Conservation (phyloP, 2,797 vertebrate species). For the Helicolenus hilgendorfi region DNA sequence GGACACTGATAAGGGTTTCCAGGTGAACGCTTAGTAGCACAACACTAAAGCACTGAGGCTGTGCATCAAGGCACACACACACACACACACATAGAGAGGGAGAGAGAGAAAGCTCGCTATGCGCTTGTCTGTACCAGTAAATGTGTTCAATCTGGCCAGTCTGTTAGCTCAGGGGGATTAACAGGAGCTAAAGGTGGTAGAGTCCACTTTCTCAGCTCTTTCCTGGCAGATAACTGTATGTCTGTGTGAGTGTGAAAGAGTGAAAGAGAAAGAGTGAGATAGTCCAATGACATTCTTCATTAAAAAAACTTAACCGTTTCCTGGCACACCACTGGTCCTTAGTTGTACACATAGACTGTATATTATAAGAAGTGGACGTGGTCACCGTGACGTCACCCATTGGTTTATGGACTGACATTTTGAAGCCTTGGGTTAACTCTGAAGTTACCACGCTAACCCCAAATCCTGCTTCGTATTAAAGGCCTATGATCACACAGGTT, state of each 20-base stretch:
- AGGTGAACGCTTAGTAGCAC: slow-evolving; percentile 11
- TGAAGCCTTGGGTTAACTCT: too few species aligned
- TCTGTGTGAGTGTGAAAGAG: background rate
- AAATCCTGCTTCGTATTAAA: too few species aligned
- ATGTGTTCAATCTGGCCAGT: slow-evolving; percentile 33
- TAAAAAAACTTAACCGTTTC: background rate
- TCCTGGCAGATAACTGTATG: slow-evolving; percentile 16
- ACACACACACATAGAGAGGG: background rate
- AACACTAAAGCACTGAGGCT: background rate
- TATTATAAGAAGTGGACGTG: too few species aligned
- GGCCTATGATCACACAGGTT: background rate
- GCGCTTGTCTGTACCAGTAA: slow-evolving; percentile 18
- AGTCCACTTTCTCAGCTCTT: slow-evolving; percentile 44
- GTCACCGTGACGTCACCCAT: too few species aligned
- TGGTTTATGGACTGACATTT: too few species aligned
- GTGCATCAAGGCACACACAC: background rate
- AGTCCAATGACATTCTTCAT: background rate
- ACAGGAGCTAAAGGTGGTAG: slow-evolving; percentile 46
- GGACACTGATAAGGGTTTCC: slow-evolving; percentile 17
- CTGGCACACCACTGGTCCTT: background rate
- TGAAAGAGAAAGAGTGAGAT: background rate
- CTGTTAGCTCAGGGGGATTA: slow-evolving; percentile 64
- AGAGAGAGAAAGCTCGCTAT: background rate
- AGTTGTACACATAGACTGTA: background rate
- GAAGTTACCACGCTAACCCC: too few species aligned